Base-by-base conservation (phyloP, 2,797 vertebrate species). In the Coregonus ussuriensis region DNA sequence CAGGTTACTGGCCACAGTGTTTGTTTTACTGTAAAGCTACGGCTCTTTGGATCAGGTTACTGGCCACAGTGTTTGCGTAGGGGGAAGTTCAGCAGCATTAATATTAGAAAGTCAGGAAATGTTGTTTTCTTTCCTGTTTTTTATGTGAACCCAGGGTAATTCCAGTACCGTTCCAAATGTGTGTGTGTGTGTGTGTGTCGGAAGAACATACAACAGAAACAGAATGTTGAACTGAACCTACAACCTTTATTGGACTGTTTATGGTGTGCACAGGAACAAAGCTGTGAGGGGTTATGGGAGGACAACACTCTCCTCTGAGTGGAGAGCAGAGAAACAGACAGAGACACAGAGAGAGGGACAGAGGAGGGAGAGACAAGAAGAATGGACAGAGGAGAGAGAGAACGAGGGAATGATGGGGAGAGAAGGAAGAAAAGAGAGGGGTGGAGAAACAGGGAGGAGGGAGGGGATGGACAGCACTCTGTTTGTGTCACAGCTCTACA, bases 161-260 rank as follows among this genome's bases (percentile, higher is more conserved):
- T 16, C 52, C 25, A 31, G 74, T 29, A 31, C 4, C 4, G 56
- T 14, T 11, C 33, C 9, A 2, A 51, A 35, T 77, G 69, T 25
- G 65, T 21, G 21, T 21, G 21, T 21, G 21, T 75, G 15, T 74
- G 73, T 41, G 63, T 7, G 65, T 59, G 31, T 59, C 9, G 16
- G 69, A 76, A 76, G n/a, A 73, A 71, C 52, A 53, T 29, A 65
- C 71, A 83, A 74, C 71, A 82, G 67, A 89, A 80, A 72, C 80
- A 74, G 16, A 41, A 74, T 47, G 79, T 84, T 87, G 79, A 90
- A 91, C 87, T 87, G 85, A 86, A 92, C 87, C 89, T 94, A 53
- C 11, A 53, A 62, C 37, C 16, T 29, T 93, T 94, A 94, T 93
- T 93, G 82, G 88, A 92, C 83, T 84, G 89, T 83, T 89, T 88